Percentiles rank a stretch among this genome's conserved stretches.
phyloP scores from a whole-genome alignment of 1,140 invertebrate genomes.

The Anoplolepis gracilipes region DNA sequence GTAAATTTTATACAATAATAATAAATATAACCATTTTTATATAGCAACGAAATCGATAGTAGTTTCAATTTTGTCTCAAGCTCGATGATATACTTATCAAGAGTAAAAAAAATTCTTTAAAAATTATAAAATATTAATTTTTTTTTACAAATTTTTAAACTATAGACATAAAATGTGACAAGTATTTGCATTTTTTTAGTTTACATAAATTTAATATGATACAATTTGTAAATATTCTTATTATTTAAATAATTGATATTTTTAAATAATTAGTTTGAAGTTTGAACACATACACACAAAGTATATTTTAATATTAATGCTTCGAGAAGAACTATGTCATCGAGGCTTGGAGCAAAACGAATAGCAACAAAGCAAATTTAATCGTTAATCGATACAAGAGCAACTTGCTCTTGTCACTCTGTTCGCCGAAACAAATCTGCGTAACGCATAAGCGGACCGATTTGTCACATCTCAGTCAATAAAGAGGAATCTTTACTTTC shows the following conservation, averaged over 20 bases:
- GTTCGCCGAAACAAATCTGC: conserved; percentile 40
- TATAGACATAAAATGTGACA: neutral
- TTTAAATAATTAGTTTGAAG: conserved; percentile 7
- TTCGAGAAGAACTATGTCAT: conserved; percentile 1
- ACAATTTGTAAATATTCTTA: neutral
- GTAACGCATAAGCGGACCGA: conserved; percentile 9
- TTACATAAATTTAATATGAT: neutral
- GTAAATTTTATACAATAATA: conserved; percentile 20
- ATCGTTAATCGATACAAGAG: conserved; percentile 48
- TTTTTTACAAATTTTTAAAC: neutral
- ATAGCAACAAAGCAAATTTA: conserved; percentile 27
- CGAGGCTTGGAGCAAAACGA: conserved; percentile 15
- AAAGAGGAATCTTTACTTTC: conserved; percentile 66
- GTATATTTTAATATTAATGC: neutral
- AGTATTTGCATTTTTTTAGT: neutral
- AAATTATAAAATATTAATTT: conserved; percentile 8
- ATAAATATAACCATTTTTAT: neutral
- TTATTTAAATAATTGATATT: neutral
- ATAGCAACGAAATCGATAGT: neutral
- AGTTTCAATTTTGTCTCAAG: neutral
- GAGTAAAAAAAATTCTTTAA: neutral
- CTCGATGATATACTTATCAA: neutral
- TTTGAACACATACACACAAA: neutral
- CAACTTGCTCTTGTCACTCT: conserved; percentile 12
- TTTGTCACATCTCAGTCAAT: conserved; percentile 65